Base-by-base conservation (phyloP, 2,113 vertebrate species). In the Mesitornis unicolor region DNA sequence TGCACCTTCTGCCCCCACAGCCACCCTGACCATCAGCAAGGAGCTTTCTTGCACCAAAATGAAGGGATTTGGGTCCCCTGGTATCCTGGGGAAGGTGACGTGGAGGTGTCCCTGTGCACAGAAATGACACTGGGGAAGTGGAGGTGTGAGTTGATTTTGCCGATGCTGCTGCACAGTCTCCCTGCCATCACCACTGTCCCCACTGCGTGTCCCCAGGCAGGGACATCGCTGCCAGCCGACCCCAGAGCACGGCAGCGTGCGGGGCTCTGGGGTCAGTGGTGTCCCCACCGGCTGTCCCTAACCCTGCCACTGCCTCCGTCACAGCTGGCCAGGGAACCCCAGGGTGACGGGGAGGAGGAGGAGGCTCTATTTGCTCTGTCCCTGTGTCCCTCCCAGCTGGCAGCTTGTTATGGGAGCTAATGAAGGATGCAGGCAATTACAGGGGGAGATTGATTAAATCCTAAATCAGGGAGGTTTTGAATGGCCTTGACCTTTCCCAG, bases 211-310 rank as follows among this genome's bases (percentile, higher is more conserved):
- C 81, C 81, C 87, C 59, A 15, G 25, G 59, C 84, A 40, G 73
- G 45, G 77, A 24, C 26, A 10, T 5, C 9, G 25, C 75, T 70
- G 42, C 50, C 89, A 89, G 68, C 77, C 11, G 1, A 29, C 74
- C 82, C 74, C 85, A 4, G 84, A 1, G 13, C n/a, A 0, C 0
- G 10, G 56, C 79, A 80, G 67, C 7, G 2, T 3, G 59, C 24
- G 5, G 74, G 25, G 86, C 53, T 48, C 33, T 20, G 0, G 1
- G 43, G 86, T 6, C 87, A 13, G 36, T 9, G 0, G 18, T 21
- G 91, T 75, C 90, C 85, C 88, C 74, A 22, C 86, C 93, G 42
- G 86, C 94, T 91, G 94, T 79, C 92, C 94, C 80, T 76, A 61
- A 25, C 73, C 81, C 84, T 36, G 54, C 54, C 64, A 43, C 65